Evolutionary conservation across 2,888 invertebrate species (phyloP).

Genomic region (Nemoura dubitans): DNA sequence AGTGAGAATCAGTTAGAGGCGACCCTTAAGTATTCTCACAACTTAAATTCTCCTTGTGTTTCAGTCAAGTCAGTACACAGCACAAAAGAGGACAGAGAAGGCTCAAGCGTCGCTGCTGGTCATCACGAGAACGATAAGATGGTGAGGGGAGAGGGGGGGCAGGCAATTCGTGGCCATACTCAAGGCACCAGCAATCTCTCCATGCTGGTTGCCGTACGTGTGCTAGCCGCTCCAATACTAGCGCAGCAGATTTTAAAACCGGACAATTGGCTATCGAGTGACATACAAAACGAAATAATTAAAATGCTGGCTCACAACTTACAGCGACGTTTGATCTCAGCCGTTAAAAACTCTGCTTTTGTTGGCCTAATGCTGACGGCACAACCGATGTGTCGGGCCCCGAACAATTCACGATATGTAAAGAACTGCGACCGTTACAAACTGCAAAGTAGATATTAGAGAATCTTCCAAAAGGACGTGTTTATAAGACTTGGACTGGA

Average conservation of each 20-base stretch:
- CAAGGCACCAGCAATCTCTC: slow-evolving; percentile 42
- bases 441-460: not conserved
- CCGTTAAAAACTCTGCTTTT: no score
- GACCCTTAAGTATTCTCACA: slow-evolving; percentile 15
- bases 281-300: slow-evolving; percentile 47
- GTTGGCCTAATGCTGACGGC: slow-evolving; percentile 47
- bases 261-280: slow-evolving; percentile 45
- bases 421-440: not conserved
- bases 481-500: not conserved
- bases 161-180: slow-evolving; percentile 42
- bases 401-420: slow-evolving; percentile 47
- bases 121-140: not conserved
- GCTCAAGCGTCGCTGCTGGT: not conserved
- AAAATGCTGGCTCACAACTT: slow-evolving; percentile 45
- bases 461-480: not conserved
- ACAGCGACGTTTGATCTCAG: not conserved
- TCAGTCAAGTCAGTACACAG: not conserved
- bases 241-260: slow-evolving; percentile 38
- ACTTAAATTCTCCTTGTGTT: not conserved
- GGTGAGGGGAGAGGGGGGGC: slow-evolving; percentile 17
- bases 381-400: slow-evolving; percentile 46
- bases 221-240: slow-evolving; percentile 38
- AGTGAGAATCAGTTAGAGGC: not conserved
- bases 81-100: not conserved
- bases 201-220: slow-evolving; percentile 41